Evolutionary conservation across 2,888 invertebrate genomes (phyloP).

Genomic region (Parnassius mnemosyne): DNA sequence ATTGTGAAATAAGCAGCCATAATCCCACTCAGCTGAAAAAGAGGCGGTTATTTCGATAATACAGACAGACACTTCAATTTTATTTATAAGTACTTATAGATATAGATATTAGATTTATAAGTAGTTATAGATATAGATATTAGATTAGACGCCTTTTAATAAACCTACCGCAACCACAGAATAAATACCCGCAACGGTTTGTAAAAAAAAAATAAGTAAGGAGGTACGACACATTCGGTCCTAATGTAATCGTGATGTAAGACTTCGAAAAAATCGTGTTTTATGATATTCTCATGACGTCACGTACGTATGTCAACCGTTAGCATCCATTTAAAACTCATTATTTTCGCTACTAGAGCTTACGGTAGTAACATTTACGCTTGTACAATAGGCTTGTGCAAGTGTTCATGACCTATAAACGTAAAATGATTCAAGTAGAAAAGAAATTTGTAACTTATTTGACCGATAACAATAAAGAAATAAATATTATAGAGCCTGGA

Average conservation of each 20-base stretch:
- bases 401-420: no score
- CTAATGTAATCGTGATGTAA: slow-evolving; percentile 23
- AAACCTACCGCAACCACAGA: slow-evolving; percentile 7
- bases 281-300: slow-evolving; percentile 13
- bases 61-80: no score
- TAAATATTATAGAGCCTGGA: no score
- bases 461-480: no score
- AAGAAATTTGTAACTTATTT: no score
- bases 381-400: no score
- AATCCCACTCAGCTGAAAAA: not conserved
- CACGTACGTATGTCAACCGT: slow-evolving; percentile 20
- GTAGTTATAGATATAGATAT: no score
- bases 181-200: slow-evolving; percentile 8
- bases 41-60: no score
- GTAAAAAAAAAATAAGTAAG: not conserved
- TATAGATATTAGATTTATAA: no score
- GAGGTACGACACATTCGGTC: not conserved
- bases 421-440: no score
- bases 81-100: no score
- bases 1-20: no score
- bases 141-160: not conserved
- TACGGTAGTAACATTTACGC: slow-evolving; percentile 8
- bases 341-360: slow-evolving; percentile 23
- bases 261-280: slow-evolving; percentile 12
- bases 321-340: slow-evolving; percentile 20